Conservation (phyloP, 2,888 invertebrate genomes). For the Xanthia icteritia region DNA sequence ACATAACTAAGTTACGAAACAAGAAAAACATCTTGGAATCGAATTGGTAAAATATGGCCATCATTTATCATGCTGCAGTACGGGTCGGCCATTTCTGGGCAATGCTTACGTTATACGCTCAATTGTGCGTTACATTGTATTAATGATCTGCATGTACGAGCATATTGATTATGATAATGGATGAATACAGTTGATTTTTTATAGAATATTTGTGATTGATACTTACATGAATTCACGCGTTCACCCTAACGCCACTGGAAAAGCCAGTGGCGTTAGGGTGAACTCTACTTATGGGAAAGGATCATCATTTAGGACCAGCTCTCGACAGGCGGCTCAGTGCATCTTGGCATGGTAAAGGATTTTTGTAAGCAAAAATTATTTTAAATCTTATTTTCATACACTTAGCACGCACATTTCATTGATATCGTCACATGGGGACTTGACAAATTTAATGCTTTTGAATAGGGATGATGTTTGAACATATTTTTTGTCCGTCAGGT, state of each 20-base stretch:
- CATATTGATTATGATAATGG: background rate
- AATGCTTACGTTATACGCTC: slow-evolving; percentile 55
- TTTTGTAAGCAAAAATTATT: background rate
- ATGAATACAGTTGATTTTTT: background rate
- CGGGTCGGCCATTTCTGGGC: slow-evolving; percentile 43
- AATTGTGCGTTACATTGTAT: slow-evolving; percentile 46
- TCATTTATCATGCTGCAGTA: slow-evolving; percentile 61
- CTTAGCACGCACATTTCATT: background rate
- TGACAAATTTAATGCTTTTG: too few relatives aligned
- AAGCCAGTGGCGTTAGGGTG: background rate
- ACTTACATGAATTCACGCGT: background rate
- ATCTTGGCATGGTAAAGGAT: background rate
- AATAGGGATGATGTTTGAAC: too few relatives aligned
- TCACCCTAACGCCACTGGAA: too few relatives aligned
- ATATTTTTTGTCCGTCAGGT: too few relatives aligned
- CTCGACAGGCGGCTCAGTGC: too few relatives aligned
- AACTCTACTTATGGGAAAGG: background rate
- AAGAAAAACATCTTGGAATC: slow-evolving; percentile 53
- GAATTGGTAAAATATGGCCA: slow-evolving; percentile 39
- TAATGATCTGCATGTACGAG: slow-evolving; percentile 51
- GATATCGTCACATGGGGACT: too few relatives aligned
- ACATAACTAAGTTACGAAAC: slow-evolving; percentile 49
- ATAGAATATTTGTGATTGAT: background rate
- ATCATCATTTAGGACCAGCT: background rate
- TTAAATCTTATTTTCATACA: background rate